These are phyloP conservation scores for Dinothrombium tinctorium DNA, from an alignment of 1,140 invertebrate species.

Conservation along the genomic window DNA sequence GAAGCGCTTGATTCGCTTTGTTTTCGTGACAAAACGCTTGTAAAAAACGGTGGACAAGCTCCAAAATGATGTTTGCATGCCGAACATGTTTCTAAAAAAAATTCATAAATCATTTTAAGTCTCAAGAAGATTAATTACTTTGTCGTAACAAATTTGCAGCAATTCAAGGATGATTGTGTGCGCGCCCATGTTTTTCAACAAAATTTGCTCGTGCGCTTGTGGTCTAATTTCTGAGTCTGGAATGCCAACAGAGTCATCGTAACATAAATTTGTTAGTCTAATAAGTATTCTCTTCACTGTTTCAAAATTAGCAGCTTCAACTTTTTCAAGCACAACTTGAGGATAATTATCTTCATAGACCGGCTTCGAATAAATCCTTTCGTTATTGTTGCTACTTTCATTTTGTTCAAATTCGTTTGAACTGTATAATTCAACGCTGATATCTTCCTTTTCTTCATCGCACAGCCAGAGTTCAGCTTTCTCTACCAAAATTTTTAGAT, in stretches of 20 bases:
- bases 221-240: conserved; percentile 31
- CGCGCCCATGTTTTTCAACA: conserved; percentile 86
- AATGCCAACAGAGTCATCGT: too few relatives aligned
- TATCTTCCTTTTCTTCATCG: conserved; percentile 16
- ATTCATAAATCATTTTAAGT: too few relatives aligned
- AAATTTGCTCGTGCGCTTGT: conserved; percentile 73
- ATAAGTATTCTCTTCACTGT: conserved; percentile 66
- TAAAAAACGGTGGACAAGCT: conserved; percentile 81
- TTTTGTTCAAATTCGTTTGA: too few relatives aligned
- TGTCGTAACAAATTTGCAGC: conserved; percentile 39
- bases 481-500: conserved; percentile 79
- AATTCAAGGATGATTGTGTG: conserved; percentile 87
- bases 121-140: too few relatives aligned
- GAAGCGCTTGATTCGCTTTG: conserved; percentile 77
- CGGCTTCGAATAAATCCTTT: too few relatives aligned
- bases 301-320: conserved; percentile 45
- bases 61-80: conserved; percentile 86
- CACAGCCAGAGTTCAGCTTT: conserved; percentile 92
- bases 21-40: conserved; percentile 94
- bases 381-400: too few relatives aligned
- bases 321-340: too few relatives aligned
- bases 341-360: too few relatives aligned
- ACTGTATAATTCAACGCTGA: conserved; percentile 18
- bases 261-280: conserved; percentile 76
- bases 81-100: too few relatives aligned